phyloP scores from a whole-genome alignment of 2,113 vertebrate species.

The Tragelaphus strepsiceros region DNA sequence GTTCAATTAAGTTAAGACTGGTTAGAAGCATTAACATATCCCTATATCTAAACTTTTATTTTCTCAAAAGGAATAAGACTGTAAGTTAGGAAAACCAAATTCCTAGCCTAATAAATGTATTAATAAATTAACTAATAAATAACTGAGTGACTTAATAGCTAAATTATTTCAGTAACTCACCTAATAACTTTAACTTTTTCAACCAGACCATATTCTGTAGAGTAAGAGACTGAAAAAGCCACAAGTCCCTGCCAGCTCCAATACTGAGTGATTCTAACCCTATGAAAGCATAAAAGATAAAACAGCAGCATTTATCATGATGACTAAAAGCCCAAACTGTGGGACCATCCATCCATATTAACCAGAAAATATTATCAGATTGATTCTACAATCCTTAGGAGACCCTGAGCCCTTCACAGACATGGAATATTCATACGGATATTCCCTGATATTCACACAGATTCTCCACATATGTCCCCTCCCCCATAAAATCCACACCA shows the following conservation, averaged over 20 bases:
- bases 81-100: background rate
- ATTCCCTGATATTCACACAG: rapidly evolving
- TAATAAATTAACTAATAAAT: background rate
- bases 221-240: background rate
- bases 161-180: background rate
- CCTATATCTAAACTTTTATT: background rate
- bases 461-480: rapidly evolving
- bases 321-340: background rate
- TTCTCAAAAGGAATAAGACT: background rate
- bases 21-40: background rate
- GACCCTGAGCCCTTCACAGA: background rate
- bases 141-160: background rate
- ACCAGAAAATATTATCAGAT: background rate
- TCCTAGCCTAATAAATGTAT: background rate
- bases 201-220: background rate
- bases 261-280: background rate
- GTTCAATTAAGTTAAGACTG: background rate
- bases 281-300: background rate
- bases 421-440: rapidly evolving
- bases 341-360: background rate
- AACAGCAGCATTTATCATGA: background rate
- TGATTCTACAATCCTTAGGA: background rate
- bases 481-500: background rate
- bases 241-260: background rate
- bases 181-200: background rate